Conservation (phyloP, 2,888 invertebrate genomes). For the Epistrophe grossulariae region DNA sequence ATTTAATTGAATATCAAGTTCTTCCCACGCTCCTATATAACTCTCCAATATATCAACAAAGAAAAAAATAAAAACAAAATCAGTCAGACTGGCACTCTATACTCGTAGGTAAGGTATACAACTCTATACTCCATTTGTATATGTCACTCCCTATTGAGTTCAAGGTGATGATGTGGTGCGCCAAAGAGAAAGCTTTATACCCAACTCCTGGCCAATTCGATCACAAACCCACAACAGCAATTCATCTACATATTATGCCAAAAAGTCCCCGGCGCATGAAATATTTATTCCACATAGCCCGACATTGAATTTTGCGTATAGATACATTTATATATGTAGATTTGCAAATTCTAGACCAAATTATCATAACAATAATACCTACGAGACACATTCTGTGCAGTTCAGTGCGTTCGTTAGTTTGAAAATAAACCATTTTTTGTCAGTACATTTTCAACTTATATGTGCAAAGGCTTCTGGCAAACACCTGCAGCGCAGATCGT, state of each 20-base stretch:
- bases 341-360: constrained; percentile 69
- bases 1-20: constrained; percentile 51
- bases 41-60: constrained; percentile 42
- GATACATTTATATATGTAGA: neutral
- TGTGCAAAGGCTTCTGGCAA: constrained; percentile 34
- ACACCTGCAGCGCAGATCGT: constrained; percentile 60
- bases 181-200: constrained; percentile 54
- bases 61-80: constrained; percentile 23
- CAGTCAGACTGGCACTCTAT: neutral
- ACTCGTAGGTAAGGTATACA: neutral
- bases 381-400: constrained; percentile 19
- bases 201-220: constrained; percentile 50
- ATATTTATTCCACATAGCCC: constrained; percentile 55
- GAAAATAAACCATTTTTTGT: constrained; percentile 33
- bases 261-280: constrained; percentile 38
- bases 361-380: constrained; percentile 66
- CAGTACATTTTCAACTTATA: constrained; percentile 26
- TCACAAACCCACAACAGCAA: constrained; percentile 36
- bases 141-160: constrained; percentile 61
- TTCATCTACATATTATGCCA: constrained; percentile 67
- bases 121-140: neutral
- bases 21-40: constrained; percentile 62
- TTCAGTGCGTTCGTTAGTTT: constrained; percentile 49
- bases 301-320: constrained; percentile 61
- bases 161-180: constrained; percentile 69